phyloP scores from a whole-genome alignment of 2,797 vertebrate genomes.

The Chiroxiphia lanceolata region DNA sequence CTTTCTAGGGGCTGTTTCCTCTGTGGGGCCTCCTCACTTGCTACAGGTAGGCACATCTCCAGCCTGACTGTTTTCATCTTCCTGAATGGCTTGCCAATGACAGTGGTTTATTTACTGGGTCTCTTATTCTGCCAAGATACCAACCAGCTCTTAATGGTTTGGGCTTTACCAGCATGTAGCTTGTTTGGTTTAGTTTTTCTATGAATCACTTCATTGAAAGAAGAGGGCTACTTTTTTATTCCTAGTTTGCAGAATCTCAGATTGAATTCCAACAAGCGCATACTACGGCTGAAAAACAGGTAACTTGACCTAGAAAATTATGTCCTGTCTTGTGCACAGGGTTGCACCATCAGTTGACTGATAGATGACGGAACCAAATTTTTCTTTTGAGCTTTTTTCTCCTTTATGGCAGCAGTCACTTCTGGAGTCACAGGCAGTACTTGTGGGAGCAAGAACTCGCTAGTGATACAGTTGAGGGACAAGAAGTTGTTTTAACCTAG shows the following conservation, averaged over 20 bases:
- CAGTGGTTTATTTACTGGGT: neutral
- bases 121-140: neutral
- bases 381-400: neutral
- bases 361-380: neutral
- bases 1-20: neutral
- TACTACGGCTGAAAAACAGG: neutral
- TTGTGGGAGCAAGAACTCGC: neutral
- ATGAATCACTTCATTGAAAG: neutral
- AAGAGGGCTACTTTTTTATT: neutral
- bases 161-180: neutral
- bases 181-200: neutral
- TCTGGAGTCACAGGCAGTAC: neutral
- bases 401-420: neutral
- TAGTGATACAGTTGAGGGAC: neutral
- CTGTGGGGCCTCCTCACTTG: rapidly evolving
- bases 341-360: neutral
- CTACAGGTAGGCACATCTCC: neutral
- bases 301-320: neutral
- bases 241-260: neutral
- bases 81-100: neutral
- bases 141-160: neutral
- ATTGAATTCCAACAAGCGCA: neutral
- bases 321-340: neutral
- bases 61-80: neutral
- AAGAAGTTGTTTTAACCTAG: neutral